These are phyloP conservation scores for Nasua narica DNA, from an alignment of 2,797 vertebrate genomes.

Conservation along the genomic window DNA sequence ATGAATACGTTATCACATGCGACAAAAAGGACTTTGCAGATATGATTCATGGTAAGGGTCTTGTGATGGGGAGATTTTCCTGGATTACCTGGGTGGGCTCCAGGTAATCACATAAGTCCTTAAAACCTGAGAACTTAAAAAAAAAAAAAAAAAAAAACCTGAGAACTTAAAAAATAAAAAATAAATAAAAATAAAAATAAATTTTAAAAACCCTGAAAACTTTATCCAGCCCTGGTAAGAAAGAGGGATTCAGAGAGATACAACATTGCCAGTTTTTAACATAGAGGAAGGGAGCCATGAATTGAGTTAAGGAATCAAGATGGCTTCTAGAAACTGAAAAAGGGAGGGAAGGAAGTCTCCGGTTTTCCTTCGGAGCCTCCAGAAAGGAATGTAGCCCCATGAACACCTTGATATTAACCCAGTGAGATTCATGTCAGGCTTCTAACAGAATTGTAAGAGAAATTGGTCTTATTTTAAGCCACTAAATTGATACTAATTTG, in stretches of 20 bases:
- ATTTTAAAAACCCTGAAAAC: neutral
- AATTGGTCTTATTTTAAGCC: neutral
- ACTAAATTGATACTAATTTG: neutral
- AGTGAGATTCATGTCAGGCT: neutral
- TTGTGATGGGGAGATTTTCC: neutral
- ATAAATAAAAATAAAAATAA: no score
- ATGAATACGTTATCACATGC: neutral
- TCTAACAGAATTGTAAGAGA: neutral
- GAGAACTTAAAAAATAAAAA: neutral
- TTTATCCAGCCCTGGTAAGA: neutral
- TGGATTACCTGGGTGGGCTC: no score
- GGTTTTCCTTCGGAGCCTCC: neutral
- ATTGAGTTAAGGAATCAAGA: neutral
- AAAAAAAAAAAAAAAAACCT: neutral
- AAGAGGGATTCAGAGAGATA: neutral
- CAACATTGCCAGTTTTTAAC: neutral
- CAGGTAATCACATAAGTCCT: neutral
- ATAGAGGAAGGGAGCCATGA: neutral
- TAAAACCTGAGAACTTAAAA: neutral
- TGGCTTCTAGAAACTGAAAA: neutral
- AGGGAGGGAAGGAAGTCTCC: neutral
- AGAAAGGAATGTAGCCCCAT: neutral
- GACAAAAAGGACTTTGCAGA: neutral
- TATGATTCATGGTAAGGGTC: neutral
- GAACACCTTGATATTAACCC: neutral